These are phyloP conservation scores for Chloromyia formosa DNA, from an alignment of 2,888 invertebrate genomes.

Conservation along the genomic window DNA sequence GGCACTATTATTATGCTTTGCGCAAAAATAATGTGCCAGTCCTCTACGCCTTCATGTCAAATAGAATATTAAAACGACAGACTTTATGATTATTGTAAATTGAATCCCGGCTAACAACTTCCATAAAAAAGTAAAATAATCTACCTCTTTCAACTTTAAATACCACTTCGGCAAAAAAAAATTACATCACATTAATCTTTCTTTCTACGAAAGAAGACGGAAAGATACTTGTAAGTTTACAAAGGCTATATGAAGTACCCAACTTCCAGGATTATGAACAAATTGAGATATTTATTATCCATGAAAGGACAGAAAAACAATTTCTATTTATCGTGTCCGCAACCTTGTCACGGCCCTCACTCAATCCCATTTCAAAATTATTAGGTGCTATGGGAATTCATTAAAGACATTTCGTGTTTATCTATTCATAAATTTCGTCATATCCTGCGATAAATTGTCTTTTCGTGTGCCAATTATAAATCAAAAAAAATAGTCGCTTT, in stretches of 20 bases:
- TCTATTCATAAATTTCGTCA: conserved; percentile 46
- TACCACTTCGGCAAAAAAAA: background rate
- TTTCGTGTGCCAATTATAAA: conserved; percentile 37
- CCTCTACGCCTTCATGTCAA: no score
- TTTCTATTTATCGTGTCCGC: background rate
- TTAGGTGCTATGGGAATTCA: conserved; percentile 31
- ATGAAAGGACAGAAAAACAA: conserved; percentile 17
- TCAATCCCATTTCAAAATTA: background rate
- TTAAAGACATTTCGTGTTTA: conserved; percentile 36
- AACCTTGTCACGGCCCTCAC: background rate
- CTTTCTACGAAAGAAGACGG: background rate
- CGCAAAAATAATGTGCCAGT: no score
- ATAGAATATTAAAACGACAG: no score
- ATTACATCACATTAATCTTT: background rate
- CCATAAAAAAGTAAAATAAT: background rate
- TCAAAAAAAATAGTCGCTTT: no score
- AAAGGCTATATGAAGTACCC: background rate
- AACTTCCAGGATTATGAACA: conserved; percentile 16
- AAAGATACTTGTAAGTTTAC: background rate
- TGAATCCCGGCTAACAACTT: background rate
- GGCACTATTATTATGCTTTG: no score
- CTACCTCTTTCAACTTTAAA: background rate
- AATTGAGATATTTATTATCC: conserved; percentile 22
- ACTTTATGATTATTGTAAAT: conserved; percentile 1
- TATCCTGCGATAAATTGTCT: conserved; percentile 45